A percentile compares a stretch with the other conserved stretches of the same genome.
phyloP scores from a whole-genome alignment of 1,140 invertebrate genomes.

The Drosophila trapezifrons region DNA sequence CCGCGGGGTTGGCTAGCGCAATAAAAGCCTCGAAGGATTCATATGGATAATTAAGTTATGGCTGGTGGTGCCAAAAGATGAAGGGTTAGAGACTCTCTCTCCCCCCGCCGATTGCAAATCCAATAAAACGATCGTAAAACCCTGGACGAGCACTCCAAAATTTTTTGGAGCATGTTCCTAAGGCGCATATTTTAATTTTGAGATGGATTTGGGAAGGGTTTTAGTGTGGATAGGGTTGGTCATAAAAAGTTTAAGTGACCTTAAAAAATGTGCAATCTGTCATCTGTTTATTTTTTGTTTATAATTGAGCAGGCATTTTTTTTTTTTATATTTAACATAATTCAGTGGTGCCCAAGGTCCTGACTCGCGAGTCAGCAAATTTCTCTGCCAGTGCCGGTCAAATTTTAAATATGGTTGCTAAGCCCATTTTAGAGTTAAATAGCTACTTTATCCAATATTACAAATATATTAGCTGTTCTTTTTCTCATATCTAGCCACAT shows the following conservation, averaged over 20 bases:
- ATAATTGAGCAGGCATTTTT: background rate
- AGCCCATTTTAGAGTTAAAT: no score
- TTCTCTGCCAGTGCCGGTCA: no score
- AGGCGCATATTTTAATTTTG: conserved; percentile 50
- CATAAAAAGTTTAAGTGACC: conserved; percentile 47
- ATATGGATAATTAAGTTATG: conserved; percentile 82
- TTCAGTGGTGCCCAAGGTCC: no score
- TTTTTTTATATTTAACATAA: background rate
- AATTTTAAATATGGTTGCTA: no score
- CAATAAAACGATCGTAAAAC: conserved; percentile 75
- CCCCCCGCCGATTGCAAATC: conserved; percentile 12
- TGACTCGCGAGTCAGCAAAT: no score
- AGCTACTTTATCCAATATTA: no score
- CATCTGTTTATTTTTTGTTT: background rate
- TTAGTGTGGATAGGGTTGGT: background rate
- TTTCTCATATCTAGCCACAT: no score
- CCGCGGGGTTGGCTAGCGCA: conserved; percentile 51
- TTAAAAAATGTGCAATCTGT: conserved; percentile 31
- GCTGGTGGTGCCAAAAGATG: conserved; percentile 35
- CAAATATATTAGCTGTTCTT: no score
- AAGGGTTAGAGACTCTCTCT: conserved; percentile 34
- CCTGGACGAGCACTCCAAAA: conserved; percentile 15
- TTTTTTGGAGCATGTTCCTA: conserved; percentile 29
- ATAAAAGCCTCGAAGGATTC: conserved; percentile 72
- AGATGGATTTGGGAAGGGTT: conserved; percentile 18